These are phyloP conservation scores for Pteruthius melanotis DNA, from an alignment of 2,113 vertebrate species.

Conservation along the genomic window DNA sequence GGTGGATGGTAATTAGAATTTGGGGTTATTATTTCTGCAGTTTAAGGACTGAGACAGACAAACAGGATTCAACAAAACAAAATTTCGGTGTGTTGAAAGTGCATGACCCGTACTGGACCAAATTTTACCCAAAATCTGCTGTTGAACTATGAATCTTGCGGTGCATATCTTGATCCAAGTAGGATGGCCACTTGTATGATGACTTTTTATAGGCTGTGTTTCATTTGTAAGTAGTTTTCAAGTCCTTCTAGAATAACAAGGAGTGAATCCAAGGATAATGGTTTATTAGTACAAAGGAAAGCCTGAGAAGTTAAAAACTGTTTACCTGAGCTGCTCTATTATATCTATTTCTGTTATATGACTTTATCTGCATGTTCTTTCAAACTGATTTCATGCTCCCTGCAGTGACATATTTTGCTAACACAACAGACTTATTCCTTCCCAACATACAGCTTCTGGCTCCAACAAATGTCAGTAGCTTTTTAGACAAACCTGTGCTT, in stretches of 20 bases:
- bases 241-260: background rate
- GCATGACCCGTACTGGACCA: background rate
- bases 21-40: background rate
- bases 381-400: constrained; percentile 32
- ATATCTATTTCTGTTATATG: background rate
- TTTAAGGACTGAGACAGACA: background rate
- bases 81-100: background rate
- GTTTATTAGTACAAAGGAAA: background rate
- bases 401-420: constrained; percentile 58
- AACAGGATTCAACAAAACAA: background rate
- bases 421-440: constrained; percentile 55
- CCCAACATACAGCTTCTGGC: constrained; percentile 14
- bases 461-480: constrained; percentile 52
- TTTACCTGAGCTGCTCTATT: background rate
- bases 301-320: background rate
- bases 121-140: background rate
- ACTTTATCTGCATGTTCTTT: constrained; percentile 46
- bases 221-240: background rate
- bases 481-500: constrained; percentile 53
- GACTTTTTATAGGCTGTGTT: background rate
- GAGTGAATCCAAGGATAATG: background rate
- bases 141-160: background rate
- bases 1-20: background rate
- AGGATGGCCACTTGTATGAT: background rate
- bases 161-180: background rate